Evolutionary conservation across 2,888 invertebrate species (phyloP), one percentile per base, ranked within the genome.

Genomic region (Noctua janthina): DNA sequence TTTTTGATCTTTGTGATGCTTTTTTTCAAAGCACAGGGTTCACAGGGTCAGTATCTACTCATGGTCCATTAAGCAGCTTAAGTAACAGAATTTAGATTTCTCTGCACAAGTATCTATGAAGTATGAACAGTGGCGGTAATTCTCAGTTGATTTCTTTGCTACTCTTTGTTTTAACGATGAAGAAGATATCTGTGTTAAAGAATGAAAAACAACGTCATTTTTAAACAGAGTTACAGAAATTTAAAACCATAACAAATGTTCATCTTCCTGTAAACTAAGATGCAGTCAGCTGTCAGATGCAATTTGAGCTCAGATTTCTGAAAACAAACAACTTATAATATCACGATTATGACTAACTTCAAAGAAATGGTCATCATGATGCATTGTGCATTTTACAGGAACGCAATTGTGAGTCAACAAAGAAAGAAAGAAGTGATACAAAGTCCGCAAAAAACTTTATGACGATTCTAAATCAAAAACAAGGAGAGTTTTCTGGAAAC

Each of bases 381-480:
- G 29, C 74, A 66, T 64, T 51, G 43, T 74, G 35, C 29, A 54
- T 51, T 70, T 67, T 23, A 39, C 23, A 56, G 35, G 54, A 78
- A 62, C 29, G 23, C 15, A n/a, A 39, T 11, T 20, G 66, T 83
- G 85, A 81, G 70, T 83, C 81, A 81, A 74, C 74, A 59, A 68
- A 77, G 54, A 62, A 56, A 74, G 15, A 51, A 54, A 70, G 29
- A 29, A 29, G 29, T 71, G 80, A 59, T 39, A 54, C 49, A 49
- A 46, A 46, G 20, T 46, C 46, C 39, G 46, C 81, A 67, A 73
- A 76, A 73, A 72, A 69, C 59, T 67, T 83, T 73, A 78, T 39
- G 74, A 59, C 68, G 17, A 15, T 15, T 23, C 20, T 75, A 67
- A 78, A 83, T 39, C 39, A 62, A 49, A 80, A 43, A 59, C 39